Conservation (phyloP, 2,113 vertebrate genomes). For the Sus scrofa region T2T-Sscrofa CM000818.6:71611001-71611500, state of each 20-base stretch:
- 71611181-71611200: constrained; percentile 8
- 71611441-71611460: constrained; percentile 2
- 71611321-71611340: not conserved
- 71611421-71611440: constrained; percentile 45
- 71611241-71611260: not conserved
- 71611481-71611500: constrained; percentile 14
- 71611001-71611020: constrained; percentile 9
- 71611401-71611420: constrained; percentile 7
- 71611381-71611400: constrained; percentile 40
- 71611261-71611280: not conserved
- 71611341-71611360: constrained; percentile 35
- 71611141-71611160: constrained; percentile 2
- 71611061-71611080: constrained; percentile 39
- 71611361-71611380: constrained; percentile 16
- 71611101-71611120: constrained; percentile 14
- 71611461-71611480: constrained; percentile 29
- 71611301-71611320: constrained; percentile 1
- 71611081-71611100: constrained; percentile 48
- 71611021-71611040: constrained; percentile 33
- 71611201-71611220: constrained; percentile 43
- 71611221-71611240: constrained; percentile 19
- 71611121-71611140: constrained; percentile 35
- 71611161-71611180: not conserved
- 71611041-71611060: constrained; percentile 43
- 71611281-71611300: not conserved